Percentiles rank a stretch among this genome's conserved stretches.
phyloP scores from a whole-genome alignment of 2,113 vertebrate genomes.

The Kryptolebias marmoratus region DNA sequence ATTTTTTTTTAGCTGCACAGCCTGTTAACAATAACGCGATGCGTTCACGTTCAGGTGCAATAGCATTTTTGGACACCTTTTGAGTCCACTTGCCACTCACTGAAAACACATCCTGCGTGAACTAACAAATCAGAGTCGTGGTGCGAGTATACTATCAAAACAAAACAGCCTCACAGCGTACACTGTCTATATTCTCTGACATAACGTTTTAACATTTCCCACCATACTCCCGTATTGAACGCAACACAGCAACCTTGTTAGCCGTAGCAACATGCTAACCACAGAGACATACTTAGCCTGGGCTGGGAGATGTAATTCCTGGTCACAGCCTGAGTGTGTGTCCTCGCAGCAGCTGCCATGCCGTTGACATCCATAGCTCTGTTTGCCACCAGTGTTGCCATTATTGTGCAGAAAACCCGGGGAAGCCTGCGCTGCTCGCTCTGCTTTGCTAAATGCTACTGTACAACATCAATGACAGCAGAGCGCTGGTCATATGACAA shows the following conservation, averaged over 20 bases:
- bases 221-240: background rate
- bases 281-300: constrained; percentile 79
- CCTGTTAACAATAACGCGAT: background rate
- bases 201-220: accelerated
- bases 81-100: too few relatives aligned
- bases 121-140: background rate
- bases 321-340: constrained; percentile 82
- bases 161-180: background rate
- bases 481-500: constrained; percentile 72
- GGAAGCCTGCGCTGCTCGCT: background rate
- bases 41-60: background rate
- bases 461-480: constrained; percentile 40
- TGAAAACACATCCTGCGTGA: background rate
- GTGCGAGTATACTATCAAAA: background rate
- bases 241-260: constrained; percentile 33
- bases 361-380: constrained; percentile 78
- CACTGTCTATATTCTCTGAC: accelerated
- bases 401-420: constrained; percentile 36
- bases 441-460: constrained; percentile 17
- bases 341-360: constrained; percentile 75
- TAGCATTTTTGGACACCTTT: too few relatives aligned
- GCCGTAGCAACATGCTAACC: constrained; percentile 13
- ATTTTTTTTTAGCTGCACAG: too few relatives aligned
- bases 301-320: constrained; percentile 86
- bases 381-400: constrained; percentile 81